Base-by-base conservation (phyloP, 2,797 vertebrate genomes). In the Tinamus major region DNA sequence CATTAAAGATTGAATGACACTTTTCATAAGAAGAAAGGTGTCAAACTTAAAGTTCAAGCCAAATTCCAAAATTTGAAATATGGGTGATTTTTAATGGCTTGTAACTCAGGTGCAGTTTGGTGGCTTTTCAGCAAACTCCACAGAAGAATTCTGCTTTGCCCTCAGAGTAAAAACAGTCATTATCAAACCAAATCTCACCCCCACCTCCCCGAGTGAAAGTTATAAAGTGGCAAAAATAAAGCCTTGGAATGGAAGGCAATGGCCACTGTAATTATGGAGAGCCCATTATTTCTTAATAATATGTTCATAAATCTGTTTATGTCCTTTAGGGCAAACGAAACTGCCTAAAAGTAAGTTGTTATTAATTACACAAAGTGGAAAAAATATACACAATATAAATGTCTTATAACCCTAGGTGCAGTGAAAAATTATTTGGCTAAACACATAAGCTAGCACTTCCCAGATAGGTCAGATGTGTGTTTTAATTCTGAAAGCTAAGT, bases 61-160 rank as follows among this genome's bases (percentile, higher is more conserved):
- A 94, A 95, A 92, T 88, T 92, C 80, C 53, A 91, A 88, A 88
- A 89, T 87, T 61, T 95, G 74, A 93, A 93, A 88, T 90, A 88
- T 49, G 13, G 26, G 23, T 88, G 68, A 86, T 70, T 64, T 84
- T 91, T 95, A 93, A 94, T 86, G 87, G 61, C 4, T 46, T 88
- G 63, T 92, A 85, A 91, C 77, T 90, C 87, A 93, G 89, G 78
- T 92, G 77, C 10, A 6, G 15, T 81, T 91, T 81, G 31, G 79
- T 87, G 70, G 42, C 11, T 94, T 93, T 89, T 95, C 84, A 83
- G 86, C 92, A 90, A 31, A 75, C 74, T 88, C 58, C 41, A 37
- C 37, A 68, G 64, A 95, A 74, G 24, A 85, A 77, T 86, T 93
- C 65, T 83, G 8, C 35, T 77, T 92, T 92, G 42, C 41, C 33